Evolutionary conservation across 2,888 invertebrate species (phyloP).

Genomic region (Anodontia alba): DNA sequence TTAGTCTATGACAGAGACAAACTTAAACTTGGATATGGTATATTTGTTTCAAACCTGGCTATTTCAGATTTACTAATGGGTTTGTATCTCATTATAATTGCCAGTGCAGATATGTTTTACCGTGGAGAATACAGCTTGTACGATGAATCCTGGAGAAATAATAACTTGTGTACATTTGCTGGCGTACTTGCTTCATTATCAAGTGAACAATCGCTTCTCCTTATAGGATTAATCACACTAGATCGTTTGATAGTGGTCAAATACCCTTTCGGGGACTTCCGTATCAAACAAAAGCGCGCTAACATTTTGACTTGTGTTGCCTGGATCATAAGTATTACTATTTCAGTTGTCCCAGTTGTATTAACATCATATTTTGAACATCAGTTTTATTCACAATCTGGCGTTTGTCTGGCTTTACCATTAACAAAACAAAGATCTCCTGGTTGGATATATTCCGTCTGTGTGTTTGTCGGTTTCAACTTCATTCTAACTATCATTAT

Average conservation of each 20-base stretch:
- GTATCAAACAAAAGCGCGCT: conserved; percentile 56
- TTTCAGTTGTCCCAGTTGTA: conserved; percentile 80
- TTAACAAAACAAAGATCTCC: conserved; percentile 77
- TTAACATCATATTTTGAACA: conserved; percentile 70
- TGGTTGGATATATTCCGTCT: no score
- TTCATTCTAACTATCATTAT: conserved; percentile 78
- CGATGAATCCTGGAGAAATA: conserved; percentile 61
- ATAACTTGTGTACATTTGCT: conserved; percentile 58
- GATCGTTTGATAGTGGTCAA: no score
- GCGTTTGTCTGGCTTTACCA: conserved; percentile 81
- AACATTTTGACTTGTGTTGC: conserved; percentile 57
- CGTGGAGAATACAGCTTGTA: conserved; percentile 53
- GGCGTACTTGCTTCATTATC: no score
- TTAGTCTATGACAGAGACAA: no score
- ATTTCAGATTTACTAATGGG: conserved; percentile 43
- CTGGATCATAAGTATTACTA: conserved; percentile 72
- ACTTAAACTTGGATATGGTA: no score
- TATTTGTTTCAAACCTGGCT: conserved; percentile 35
- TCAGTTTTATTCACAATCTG: conserved; percentile 64
- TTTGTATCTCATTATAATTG: conserved; percentile 52
- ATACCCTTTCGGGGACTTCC: no score
- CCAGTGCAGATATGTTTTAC: conserved; percentile 62
- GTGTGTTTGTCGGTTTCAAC: no score
- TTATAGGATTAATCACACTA: no score
- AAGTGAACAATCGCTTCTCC: conserved; percentile 74